These are phyloP conservation scores for Triplophysa bombifrons DNA, from an alignment of 2,797 vertebrate species.

Conservation along the genomic window DNA sequence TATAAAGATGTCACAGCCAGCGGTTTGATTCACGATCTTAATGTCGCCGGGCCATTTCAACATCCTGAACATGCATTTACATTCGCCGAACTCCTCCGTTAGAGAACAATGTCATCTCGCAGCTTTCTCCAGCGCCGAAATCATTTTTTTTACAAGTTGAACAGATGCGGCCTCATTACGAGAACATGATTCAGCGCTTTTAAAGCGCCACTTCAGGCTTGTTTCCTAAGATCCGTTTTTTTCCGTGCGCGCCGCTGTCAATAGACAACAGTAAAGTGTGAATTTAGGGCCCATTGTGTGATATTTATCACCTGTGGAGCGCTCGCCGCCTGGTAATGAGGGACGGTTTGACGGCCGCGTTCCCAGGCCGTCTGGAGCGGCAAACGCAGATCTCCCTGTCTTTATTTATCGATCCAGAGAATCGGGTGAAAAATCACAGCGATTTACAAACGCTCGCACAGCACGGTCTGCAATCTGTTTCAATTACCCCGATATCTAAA, in stretches of 20 bases:
- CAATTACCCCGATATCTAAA: slow-evolving; percentile 57
- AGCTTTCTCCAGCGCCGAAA: background rate
- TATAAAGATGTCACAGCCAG: background rate
- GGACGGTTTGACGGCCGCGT: slow-evolving; percentile 30
- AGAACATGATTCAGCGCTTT: slow-evolving; percentile 30
- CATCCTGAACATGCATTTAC: background rate
- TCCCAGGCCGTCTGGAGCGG: slow-evolving; percentile 14
- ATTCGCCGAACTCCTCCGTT: background rate
- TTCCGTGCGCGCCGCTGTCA: slow-evolving; percentile 49
- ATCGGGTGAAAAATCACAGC: slow-evolving; percentile 60
- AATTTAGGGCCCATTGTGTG: slow-evolving; percentile 43
- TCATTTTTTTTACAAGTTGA: slow-evolving; percentile 20
- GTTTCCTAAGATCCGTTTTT: slow-evolving; percentile 46
- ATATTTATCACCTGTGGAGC: slow-evolving; percentile 37
- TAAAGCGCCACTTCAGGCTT: slow-evolving; percentile 45
- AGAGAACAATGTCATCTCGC: slow-evolving; percentile 1
- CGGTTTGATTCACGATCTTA: slow-evolving; percentile 28
- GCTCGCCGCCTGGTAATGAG: slow-evolving; percentile 37
- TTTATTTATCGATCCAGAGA: slow-evolving; percentile 59
- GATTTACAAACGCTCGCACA: slow-evolving; percentile 62
- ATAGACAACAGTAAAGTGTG: slow-evolving; percentile 25
- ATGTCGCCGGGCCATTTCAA: background rate
- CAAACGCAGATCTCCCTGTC: background rate
- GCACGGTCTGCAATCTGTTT: slow-evolving; percentile 61
- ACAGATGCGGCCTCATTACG: slow-evolving; percentile 38